Evolutionary conservation across 2,797 vertebrate genomes (phyloP).

Genomic region (Catharus ustulatus): DNA sequence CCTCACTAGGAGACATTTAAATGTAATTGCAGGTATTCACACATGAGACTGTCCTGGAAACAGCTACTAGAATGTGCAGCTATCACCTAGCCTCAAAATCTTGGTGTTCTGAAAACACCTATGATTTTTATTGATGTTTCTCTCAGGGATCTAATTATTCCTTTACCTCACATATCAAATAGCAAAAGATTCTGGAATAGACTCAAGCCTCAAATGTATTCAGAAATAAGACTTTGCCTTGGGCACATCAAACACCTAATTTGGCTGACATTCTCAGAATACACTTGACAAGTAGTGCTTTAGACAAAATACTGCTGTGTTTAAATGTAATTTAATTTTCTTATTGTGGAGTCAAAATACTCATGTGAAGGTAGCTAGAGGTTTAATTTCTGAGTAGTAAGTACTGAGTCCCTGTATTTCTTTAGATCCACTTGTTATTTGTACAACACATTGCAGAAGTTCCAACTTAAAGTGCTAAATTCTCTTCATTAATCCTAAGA

Average conservation of each 20-base stretch:
- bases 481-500: neutral
- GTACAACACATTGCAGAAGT: neutral
- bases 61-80: neutral
- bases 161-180: neutral
- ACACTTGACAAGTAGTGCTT: neutral
- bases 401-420: neutral
- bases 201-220: neutral
- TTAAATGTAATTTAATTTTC: neutral
- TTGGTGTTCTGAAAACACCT: neutral
- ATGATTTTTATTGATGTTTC: neutral
- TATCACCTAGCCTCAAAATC: neutral
- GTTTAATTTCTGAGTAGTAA: neutral
- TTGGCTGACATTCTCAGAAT: neutral
- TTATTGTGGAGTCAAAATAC: neutral
- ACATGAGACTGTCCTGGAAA: neutral
- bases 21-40: neutral
- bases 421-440: neutral
- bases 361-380: neutral
- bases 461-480: neutral
- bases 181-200: neutral
- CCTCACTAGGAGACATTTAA: neutral
- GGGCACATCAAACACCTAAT: neutral
- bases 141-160: neutral
- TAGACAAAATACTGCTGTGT: neutral
- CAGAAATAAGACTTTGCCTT: neutral